phyloP scores from a whole-genome alignment of 92 coral and sea anemone genomes.

The Palythoa grandis region DNA sequence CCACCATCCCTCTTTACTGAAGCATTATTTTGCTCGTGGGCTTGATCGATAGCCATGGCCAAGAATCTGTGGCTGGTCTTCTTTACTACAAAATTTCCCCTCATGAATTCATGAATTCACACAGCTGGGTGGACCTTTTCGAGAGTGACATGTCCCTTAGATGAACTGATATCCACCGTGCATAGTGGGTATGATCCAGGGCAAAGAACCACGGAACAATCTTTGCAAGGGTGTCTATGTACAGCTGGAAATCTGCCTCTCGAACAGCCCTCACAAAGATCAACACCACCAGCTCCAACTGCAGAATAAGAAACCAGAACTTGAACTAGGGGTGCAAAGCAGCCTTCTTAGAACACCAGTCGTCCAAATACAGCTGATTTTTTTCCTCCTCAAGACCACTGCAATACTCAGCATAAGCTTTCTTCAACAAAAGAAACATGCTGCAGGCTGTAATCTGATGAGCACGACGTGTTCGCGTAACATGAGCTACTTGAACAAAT shows the following conservation, averaged over 20 bases:
- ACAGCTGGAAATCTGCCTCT: conserved; percentile 38
- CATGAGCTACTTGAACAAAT: conserved; percentile 23
- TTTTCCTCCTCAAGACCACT: neutral
- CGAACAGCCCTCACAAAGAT: conserved; percentile 34
- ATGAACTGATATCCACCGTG: conserved; percentile 48
- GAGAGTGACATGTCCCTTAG: conserved; percentile 42
- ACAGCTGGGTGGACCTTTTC: neutral
- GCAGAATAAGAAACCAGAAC: conserved; percentile 35
- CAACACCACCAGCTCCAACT: conserved; percentile 29
- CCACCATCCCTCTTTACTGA: conserved; percentile 48
- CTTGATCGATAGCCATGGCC: conserved; percentile 57
- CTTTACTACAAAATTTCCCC: conserved; percentile 33
- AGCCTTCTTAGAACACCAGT: conserved; percentile 30
- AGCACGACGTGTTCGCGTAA: conserved; percentile 7
- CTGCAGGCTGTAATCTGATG: conserved; percentile 2
- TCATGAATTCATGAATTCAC: conserved; percentile 23
- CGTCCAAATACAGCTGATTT: neutral
- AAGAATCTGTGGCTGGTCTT: conserved; percentile 21
- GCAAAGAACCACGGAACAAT: conserved; percentile 67
- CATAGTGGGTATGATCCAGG: conserved; percentile 37
- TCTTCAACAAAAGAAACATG: conserved; percentile 3
- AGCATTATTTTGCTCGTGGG: conserved; percentile 51
- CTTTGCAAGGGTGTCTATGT: conserved; percentile 51
- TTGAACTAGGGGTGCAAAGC: conserved; percentile 27
- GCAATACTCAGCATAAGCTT: neutral